phyloP scores from a whole-genome alignment of 2,797 vertebrate genomes.

The Otolemur crassicaudatus region DNA sequence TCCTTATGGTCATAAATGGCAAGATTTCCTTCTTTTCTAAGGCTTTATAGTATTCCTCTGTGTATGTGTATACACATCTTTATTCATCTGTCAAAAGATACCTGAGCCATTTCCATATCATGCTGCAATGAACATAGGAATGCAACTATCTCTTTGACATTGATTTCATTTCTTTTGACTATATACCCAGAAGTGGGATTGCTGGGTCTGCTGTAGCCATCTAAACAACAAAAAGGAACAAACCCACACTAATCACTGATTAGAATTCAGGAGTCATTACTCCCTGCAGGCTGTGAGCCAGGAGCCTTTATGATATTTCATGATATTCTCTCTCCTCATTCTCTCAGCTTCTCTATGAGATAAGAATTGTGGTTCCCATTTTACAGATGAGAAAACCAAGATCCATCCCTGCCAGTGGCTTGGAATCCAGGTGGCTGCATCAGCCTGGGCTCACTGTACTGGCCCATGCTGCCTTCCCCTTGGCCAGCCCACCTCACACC shows the following conservation, averaged over 20 bases:
- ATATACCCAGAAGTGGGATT: neutral
- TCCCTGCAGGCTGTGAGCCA: neutral
- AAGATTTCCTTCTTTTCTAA: no score
- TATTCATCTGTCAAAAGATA: neutral
- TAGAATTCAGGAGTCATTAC: neutral
- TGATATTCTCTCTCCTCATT: neutral
- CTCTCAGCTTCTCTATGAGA: neutral
- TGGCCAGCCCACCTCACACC: neutral
- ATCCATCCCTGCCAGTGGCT: neutral
- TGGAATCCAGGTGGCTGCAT: neutral
- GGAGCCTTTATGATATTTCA: neutral
- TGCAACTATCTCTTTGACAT: neutral
- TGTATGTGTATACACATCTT: neutral
- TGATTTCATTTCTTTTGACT: neutral
- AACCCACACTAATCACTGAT: neutral
- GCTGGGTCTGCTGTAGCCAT: neutral
- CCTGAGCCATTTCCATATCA: neutral
- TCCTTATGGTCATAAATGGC: no score
- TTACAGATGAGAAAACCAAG: constrained; percentile 38
- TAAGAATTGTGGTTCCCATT: neutral
- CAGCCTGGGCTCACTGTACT: neutral
- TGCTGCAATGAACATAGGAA: neutral
- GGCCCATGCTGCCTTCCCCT: neutral
- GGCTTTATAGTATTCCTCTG: no score
- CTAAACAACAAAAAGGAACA: neutral